Evolutionary conservation across 2,888 invertebrate genomes (phyloP), one percentile per base, ranked within the genome.

Genomic region (Dascillus cervinus): DNA sequence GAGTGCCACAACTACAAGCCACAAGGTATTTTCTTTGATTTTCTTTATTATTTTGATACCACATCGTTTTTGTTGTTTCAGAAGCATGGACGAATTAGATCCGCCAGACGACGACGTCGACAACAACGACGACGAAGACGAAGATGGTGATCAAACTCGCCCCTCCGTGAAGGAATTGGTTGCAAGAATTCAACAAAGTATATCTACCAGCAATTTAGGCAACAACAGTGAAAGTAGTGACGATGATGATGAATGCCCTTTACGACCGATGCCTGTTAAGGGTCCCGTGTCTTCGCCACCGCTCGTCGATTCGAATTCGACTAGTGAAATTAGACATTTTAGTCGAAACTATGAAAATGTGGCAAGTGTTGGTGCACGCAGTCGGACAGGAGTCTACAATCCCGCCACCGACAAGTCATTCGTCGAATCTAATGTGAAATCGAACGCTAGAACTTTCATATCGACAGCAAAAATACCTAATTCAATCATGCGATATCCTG

Each of bases 121-220:
- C 8, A n/a, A n/a, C n/a, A 44, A 45, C n/a, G 46, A 52, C n/a
- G 38, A 34, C 6, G 36, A 38, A 13, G 44, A 44, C 27, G 63
- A 64, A 38, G 44, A 40, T 8, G n/a, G n/a, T n/a, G 43, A 45
- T 9, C 45, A 52, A 26, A 65, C 66, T 2, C 64, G 75, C 23
- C 73, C 68, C 44, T 72, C 75, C 1, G 78, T 78, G 1, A 77
- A 76, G 47, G 77, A 77, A 50, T 58, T 78, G 44, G 76, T 77
- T 12, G 77, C 76, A 1, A 69, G 71, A 52, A 73, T 76, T 5
- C 77, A 78, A 55, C 67, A 66, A 13, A 64, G 71, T 29, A 45
- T 44, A 10, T 30, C 29, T 4, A 32, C 35, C 3, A 41, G 41
- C 12, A 29, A 39, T 11, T 32, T 33, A 5, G 66, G 53, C 50